Conservation (phyloP, 2,797 vertebrate species). For the Pangasius sanitwongsei region DNA sequence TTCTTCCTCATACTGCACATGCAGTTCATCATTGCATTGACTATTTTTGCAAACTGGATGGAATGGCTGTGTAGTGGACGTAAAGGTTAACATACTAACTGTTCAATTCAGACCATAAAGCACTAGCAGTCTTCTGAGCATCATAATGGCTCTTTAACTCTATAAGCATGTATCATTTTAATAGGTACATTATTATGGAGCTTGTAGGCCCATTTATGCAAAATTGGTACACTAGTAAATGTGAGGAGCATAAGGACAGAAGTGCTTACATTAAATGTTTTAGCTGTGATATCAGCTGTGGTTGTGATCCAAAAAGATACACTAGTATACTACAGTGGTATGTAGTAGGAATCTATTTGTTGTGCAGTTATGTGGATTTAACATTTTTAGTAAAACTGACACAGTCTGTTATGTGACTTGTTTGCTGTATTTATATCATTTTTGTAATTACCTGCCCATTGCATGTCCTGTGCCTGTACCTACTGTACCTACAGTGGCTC, state of each 20-base stretch:
- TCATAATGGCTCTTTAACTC: background rate
- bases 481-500: background rate
- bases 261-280: background rate
- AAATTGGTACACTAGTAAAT: background rate
- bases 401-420: background rate
- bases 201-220: background rate
- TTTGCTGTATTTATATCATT: background rate
- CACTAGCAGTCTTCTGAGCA: background rate
- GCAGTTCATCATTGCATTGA: background rate
- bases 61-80: background rate
- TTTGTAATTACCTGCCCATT: background rate
- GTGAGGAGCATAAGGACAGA: too few relatives aligned
- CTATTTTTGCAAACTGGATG: background rate
- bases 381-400: background rate
- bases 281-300: background rate
- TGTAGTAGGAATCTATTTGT: background rate
- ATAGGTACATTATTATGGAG: background rate
- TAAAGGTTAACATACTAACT: background rate
- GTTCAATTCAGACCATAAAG: background rate
- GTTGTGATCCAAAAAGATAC: background rate
- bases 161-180: background rate
- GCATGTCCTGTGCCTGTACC: background rate
- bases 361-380: background rate
- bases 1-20: background rate
- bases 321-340: background rate